Base-by-base conservation (phyloP, 2,888 invertebrate species). In the Galerucella calmariensis region DNA sequence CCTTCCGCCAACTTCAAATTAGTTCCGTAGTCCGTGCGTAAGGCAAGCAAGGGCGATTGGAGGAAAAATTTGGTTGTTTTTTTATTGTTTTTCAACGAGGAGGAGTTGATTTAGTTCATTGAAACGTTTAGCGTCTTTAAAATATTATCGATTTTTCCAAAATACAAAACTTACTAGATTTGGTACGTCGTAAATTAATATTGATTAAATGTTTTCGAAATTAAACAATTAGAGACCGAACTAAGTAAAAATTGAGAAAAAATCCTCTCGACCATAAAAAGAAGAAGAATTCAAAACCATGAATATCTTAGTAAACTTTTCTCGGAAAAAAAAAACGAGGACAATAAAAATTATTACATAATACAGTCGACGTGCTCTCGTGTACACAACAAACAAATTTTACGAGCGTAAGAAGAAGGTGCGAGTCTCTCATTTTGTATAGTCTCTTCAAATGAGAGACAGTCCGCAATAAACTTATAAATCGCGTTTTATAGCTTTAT, bases 1-100 rank as follows among this genome's bases (percentile, higher is more conserved):
- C 87, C 87, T 88, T 88, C 87, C 87, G 86, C 87, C 87, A 87
- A 88, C 87, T 88, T 88, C 87, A 87, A 88, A 88, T 88, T 88
- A 88, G 88, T 88, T 88, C 87, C 75, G 75, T 73, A 66, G 75
- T 75, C 74, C 86, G 85, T 85, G 83, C 85, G 84, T 85, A 83
- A 82, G 83, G 81, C 78, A 79, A 46, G 72, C 48, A 56, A 70
- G 67, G 75, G 73, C 41, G 75, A 44, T 69, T 72, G 48, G 16
- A 69, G 10, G 48, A 48, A 27, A 63, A 71, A 71, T 62, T 62
- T 62, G 10, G 35, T 16, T 62, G 16, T 62, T 48, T 66, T 48
- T 66, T 66, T 66, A 11, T 66, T 41, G 35, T 61, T 27, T 16
- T 6, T 2, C 6, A 51, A n/a, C n/a, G 51, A 51, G n/a, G n/a